Base-by-base conservation (phyloP, 2,888 invertebrate species). In the Holacanthella duospinosa region DNA sequence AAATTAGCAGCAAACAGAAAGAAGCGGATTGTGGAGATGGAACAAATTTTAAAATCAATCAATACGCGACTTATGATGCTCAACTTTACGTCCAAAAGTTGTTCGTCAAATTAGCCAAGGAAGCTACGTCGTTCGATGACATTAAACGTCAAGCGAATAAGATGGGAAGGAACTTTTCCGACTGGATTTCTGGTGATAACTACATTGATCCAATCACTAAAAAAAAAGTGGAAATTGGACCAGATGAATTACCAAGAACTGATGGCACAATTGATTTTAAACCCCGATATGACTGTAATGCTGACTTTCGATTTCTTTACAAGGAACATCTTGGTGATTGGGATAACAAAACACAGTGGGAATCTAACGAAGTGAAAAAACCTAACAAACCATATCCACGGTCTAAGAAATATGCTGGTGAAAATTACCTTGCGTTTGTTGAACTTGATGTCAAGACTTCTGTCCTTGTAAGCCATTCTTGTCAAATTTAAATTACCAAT, bases 1-100 rank as follows among this genome's bases (percentile, higher is more conserved):
- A 36, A 16, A n/a, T n/a, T n/a, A n/a, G n/a, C n/a, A n/a, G n/a
- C n/a, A n/a, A n/a, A n/a, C n/a, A n/a, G n/a, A n/a, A n/a, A n/a
- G n/a, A n/a, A n/a, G n/a, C n/a, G n/a, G n/a, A n/a, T n/a, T n/a
- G n/a, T n/a, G n/a, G n/a, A n/a, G n/a, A n/a, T n/a, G n/a, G n/a
- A n/a, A n/a, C n/a, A n/a, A n/a, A n/a, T n/a, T n/a, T n/a, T n/a
- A n/a, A n/a, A n/a, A n/a, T n/a, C n/a, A n/a, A n/a, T n/a, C n/a
- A n/a, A n/a, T n/a, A n/a, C n/a, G n/a, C n/a, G n/a, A n/a, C n/a
- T n/a, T n/a, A 48, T 21, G 48, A 48, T 21, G 48, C 19, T 48
- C 48, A 48, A 48, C 48, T 48, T 21, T 48, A 48, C 48, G 48
- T 48, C 48, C 48, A 48, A 4, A 48, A 48, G n/a, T 48, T 48